A percentile compares a stretch with the other conserved stretches of the same genome.
phyloP scores from a whole-genome alignment of 2,113 vertebrate genomes.

The Eublepharis macularius region DNA sequence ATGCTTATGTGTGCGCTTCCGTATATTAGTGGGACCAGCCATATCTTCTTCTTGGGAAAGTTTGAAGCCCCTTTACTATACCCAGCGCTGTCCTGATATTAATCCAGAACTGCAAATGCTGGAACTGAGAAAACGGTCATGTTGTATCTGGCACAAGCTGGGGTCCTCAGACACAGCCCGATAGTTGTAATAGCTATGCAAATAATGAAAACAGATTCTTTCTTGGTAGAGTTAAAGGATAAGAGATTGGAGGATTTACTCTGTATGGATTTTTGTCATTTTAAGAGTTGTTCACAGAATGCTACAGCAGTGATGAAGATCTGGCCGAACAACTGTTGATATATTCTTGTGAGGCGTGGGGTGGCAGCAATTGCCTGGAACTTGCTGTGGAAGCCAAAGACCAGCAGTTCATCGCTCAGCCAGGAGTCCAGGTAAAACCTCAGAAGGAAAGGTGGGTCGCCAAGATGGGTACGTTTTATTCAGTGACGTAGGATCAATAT shows the following conservation, averaged over 20 bases:
- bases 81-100: no score
- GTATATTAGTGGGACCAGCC: no score
- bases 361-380: slow-evolving; percentile 87
- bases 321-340: slow-evolving; percentile 88
- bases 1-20: no score
- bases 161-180: no score
- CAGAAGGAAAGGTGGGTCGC: neutral
- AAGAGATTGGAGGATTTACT: neutral
- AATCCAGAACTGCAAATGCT: no score
- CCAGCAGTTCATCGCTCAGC: slow-evolving; percentile 91
- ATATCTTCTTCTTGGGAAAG: no score
- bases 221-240: neutral
- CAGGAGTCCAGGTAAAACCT: slow-evolving; percentile 89
- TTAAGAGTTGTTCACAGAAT: slow-evolving; percentile 87
- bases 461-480: neutral
- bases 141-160: no score
- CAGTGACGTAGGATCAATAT: neutral
- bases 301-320: slow-evolving; percentile 82
- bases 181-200: neutral
- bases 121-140: no score
- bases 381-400: slow-evolving; percentile 91
- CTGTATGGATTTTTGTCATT: neutral
- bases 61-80: no score
- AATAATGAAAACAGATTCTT: neutral
- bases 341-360: slow-evolving; percentile 88